phyloP scores from a whole-genome alignment of 1,140 invertebrate genomes.

The Trichogramma pretiosum region DNA sequence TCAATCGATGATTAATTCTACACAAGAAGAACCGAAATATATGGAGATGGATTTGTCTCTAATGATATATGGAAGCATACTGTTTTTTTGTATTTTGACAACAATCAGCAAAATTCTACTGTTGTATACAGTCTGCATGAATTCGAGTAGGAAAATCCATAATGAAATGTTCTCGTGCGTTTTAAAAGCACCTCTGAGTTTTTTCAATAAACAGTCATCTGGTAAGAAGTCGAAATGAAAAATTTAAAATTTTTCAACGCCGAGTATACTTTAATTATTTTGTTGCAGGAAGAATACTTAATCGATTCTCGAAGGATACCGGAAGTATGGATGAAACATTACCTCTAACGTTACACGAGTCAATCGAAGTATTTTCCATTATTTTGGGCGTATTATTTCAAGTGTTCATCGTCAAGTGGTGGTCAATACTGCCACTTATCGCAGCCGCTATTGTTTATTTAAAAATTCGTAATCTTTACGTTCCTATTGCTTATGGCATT shows the following conservation, averaged over 20 bases:
- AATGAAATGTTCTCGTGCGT: slow-evolving; percentile 56
- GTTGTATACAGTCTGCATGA: slow-evolving; percentile 53
- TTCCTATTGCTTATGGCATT: slow-evolving; percentile 67
- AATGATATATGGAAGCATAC: slow-evolving; percentile 39
- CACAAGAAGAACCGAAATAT: not conserved
- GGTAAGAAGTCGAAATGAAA: slow-evolving; percentile 38
- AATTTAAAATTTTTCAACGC: slow-evolving; percentile 27
- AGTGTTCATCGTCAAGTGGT: slow-evolving; percentile 66
- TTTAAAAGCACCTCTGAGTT: slow-evolving; percentile 53
- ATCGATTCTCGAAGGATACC: slow-evolving; percentile 79
- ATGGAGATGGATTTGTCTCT: slow-evolving; percentile 26
- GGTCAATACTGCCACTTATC: slow-evolving; percentile 60
- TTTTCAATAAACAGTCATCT: slow-evolving; percentile 62
- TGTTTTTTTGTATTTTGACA: slow-evolving; percentile 30
- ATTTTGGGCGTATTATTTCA: slow-evolving; percentile 57
- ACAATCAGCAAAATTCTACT: slow-evolving; percentile 38
- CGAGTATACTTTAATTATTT: slow-evolving; percentile 64
- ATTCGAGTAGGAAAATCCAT: slow-evolving; percentile 57
- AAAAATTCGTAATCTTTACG: slow-evolving; percentile 62
- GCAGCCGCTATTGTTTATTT: slow-evolving; percentile 59
- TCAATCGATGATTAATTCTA: not conserved
- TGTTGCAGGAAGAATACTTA: slow-evolving; percentile 65
- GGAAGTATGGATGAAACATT: slow-evolving; percentile 76
- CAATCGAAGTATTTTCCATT: slow-evolving; percentile 51
- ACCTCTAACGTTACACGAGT: slow-evolving; percentile 64